phyloP scores from a whole-genome alignment of 2,888 invertebrate species.

The Arctia plantaginis region DNA sequence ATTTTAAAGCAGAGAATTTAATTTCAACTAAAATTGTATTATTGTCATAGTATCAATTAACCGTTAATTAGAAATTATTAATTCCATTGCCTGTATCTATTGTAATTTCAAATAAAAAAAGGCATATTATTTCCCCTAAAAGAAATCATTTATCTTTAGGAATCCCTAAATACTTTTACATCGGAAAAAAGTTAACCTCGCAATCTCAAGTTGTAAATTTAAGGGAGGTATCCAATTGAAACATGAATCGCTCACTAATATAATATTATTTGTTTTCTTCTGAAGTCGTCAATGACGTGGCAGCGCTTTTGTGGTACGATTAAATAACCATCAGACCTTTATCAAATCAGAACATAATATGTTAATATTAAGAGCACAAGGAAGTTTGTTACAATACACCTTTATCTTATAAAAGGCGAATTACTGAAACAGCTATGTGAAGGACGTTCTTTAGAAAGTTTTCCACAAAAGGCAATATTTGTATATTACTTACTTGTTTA shows the following conservation, averaged over 20 bases:
- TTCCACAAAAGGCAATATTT: no score
- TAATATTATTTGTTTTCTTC: background rate
- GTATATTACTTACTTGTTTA: no score
- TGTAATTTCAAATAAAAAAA: background rate
- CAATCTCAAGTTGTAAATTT: background rate
- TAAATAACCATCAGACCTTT: background rate
- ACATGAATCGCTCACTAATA: background rate
- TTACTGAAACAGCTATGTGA: no score
- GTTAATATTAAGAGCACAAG: background rate
- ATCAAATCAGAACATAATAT: background rate
- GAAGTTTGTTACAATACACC: no score
- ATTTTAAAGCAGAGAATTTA: background rate
- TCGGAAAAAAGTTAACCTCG: background rate
- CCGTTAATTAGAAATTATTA: background rate
- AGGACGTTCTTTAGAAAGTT: no score
- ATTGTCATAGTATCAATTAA: background rate
- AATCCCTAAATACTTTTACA: background rate
- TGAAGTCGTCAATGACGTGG: background rate
- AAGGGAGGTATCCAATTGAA: background rate
- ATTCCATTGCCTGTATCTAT: background rate
- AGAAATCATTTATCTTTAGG: background rate
- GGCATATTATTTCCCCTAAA: no score
- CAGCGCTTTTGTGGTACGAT: background rate
- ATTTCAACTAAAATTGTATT: background rate
- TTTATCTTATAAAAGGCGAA: background rate